Conservation (phyloP, 2,113 vertebrate species). For the Stegostoma tigrinum region DNA sequence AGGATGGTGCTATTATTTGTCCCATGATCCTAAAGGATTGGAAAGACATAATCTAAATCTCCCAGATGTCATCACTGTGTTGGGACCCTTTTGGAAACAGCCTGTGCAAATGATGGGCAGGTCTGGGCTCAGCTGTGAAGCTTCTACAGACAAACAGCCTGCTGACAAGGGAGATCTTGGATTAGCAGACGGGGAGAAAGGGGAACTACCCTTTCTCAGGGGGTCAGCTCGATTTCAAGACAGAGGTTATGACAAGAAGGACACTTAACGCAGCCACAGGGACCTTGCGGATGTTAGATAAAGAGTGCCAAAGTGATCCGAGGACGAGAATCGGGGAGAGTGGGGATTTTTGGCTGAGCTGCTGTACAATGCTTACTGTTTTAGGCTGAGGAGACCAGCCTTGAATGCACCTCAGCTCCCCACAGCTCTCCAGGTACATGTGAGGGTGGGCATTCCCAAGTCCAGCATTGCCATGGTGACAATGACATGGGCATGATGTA, state of each 20-base stretch:
- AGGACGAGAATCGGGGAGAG: too few relatives aligned
- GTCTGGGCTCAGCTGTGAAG: not conserved
- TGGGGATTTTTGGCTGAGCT: too few relatives aligned
- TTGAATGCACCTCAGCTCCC: not conserved
- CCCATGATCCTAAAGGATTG: not conserved
- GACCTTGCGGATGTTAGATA: not conserved
- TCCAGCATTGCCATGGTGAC: not conserved
- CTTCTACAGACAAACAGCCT: not conserved
- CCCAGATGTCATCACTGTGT: not conserved
- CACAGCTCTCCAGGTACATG: not conserved
- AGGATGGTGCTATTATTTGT: not conserved
- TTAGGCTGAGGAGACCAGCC: not conserved
- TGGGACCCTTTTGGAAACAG: not conserved
- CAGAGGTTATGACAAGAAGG: not conserved
- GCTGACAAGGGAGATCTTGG: not conserved
- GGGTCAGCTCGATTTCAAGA: not conserved
- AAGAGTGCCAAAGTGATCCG: not conserved
- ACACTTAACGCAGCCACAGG: not conserved
- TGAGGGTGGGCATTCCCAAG: not conserved
- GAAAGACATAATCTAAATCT: too few relatives aligned
- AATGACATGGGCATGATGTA: not conserved
- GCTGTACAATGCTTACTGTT: not conserved
- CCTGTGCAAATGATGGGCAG: not conserved
- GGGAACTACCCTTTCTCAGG: not conserved
- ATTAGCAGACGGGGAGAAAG: not conserved